Evolutionary conservation across 2,113 vertebrate species (phyloP).

Genomic region (Phalacrocorax carbo): DNA sequence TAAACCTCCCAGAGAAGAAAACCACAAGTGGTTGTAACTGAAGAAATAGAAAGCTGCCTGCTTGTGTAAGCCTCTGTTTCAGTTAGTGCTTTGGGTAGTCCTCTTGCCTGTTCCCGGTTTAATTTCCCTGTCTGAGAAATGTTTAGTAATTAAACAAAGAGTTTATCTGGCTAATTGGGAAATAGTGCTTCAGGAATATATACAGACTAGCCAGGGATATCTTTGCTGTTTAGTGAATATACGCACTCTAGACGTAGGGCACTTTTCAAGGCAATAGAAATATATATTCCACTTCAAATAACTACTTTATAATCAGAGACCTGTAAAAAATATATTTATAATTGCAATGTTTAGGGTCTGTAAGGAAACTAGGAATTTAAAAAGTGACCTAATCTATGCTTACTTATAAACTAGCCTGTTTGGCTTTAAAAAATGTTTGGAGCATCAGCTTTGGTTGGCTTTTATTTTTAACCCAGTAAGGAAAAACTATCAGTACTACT

Average conservation of each 20-base stretch:
- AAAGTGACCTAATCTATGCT: not conserved
- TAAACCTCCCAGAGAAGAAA: not conserved
- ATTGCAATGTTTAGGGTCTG: not conserved
- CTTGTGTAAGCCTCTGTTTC: not conserved
- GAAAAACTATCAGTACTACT: not conserved
- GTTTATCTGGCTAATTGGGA: not conserved
- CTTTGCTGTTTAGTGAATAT: not conserved
- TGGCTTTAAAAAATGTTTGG: not conserved
- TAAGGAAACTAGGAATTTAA: not conserved
- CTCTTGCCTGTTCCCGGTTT: not conserved
- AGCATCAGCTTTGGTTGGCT: not conserved
- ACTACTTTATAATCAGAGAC: not conserved
- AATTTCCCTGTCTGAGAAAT: not conserved
- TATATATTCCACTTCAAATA: not conserved
- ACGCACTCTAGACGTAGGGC: not conserved
- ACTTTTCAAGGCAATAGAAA: not conserved
- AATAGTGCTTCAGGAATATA: not conserved
- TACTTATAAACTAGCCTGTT: not conserved
- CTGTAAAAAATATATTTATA: not conserved
- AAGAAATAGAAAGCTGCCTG: not conserved
- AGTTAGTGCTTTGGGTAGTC: not conserved
- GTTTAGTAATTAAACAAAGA: not conserved
- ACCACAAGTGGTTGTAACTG: not conserved
- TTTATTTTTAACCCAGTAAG: not conserved
- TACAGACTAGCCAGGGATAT: not conserved